These are phyloP conservation scores for Strigops habroptila DNA, from an alignment of 2,113 vertebrate species.

Conservation along the genomic window DNA sequence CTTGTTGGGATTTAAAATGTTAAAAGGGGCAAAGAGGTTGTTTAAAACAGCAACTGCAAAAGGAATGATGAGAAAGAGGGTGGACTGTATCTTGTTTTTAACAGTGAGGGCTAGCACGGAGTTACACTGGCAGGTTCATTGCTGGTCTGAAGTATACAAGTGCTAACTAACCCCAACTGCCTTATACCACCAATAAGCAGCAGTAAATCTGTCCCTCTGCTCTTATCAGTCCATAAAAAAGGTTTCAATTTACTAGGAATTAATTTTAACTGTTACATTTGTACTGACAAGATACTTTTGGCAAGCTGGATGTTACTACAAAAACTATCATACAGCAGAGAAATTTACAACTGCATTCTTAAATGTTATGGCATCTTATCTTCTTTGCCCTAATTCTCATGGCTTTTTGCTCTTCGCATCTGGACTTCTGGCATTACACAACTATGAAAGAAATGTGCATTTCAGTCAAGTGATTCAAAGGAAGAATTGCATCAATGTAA, in stretches of 20 bases:
- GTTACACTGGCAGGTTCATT: neutral
- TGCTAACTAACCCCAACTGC: neutral
- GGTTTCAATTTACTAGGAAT: neutral
- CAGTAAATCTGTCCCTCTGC: neutral
- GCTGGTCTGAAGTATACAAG: neutral
- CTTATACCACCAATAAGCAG: neutral
- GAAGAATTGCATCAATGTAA: neutral
- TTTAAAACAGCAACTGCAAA: neutral
- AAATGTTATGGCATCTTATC: neutral
- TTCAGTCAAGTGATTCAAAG: neutral
- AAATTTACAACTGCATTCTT: slow-evolving; percentile 14
- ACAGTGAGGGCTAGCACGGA: neutral
- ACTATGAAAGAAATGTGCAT: slow-evolving; percentile 12
- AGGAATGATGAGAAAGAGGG: neutral
- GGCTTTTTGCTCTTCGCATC: slow-evolving; percentile 3
- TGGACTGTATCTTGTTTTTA: neutral
- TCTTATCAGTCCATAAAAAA: neutral
- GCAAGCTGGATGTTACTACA: neutral
- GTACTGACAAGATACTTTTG: neutral
- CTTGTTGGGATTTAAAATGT: neutral
- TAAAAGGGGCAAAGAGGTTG: neutral
- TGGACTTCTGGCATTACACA: neutral
- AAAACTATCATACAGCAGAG: neutral
- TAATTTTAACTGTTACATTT: neutral
- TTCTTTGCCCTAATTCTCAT: slow-evolving; percentile 33